A percentile compares a stretch with the other conserved stretches of the same genome.
These are phyloP conservation scores for Spheniscus mendiculus DNA, from an alignment of 2,113 vertebrate species.

Conservation along the genomic window DNA sequence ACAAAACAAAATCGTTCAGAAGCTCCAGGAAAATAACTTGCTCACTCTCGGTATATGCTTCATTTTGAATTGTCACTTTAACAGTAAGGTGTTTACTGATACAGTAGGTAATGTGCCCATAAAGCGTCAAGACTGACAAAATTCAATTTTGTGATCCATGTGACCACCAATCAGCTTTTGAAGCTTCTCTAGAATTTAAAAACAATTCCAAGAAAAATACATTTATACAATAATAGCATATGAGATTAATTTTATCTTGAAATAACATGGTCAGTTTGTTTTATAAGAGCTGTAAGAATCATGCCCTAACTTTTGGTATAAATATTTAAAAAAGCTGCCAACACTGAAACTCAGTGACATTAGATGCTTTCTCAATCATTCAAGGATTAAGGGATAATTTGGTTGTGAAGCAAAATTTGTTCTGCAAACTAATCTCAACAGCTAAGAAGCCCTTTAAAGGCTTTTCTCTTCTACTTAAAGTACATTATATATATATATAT, in stretches of 20 bases:
- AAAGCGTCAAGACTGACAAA: not conserved
- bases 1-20: constrained; percentile 10
- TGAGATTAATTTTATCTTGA: not conserved
- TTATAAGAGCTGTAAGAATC: not conserved
- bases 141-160: not conserved
- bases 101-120: not conserved
- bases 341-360: not conserved
- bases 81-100: not conserved
- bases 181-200: not conserved
- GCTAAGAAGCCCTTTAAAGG: not conserved
- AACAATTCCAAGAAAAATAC: not conserved
- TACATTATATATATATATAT: not conserved
- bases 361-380: constrained; percentile 16
- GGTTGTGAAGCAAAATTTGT: constrained; percentile 28
- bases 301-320: not conserved
- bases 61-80: constrained; percentile 16
- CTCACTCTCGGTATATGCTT: not conserved
- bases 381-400: constrained; percentile 44
- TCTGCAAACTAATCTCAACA: not conserved
- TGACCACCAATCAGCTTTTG: not conserved
- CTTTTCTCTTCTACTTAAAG: not conserved
- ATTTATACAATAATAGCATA: not conserved
- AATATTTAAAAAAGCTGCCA: not conserved
- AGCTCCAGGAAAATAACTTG: constrained; percentile 1
- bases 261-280: not conserved